Evolutionary conservation across 1,140 invertebrate genomes (phyloP), one percentile per base, ranked within the genome.

Genomic region (Scaptomyza hsui): DNA sequence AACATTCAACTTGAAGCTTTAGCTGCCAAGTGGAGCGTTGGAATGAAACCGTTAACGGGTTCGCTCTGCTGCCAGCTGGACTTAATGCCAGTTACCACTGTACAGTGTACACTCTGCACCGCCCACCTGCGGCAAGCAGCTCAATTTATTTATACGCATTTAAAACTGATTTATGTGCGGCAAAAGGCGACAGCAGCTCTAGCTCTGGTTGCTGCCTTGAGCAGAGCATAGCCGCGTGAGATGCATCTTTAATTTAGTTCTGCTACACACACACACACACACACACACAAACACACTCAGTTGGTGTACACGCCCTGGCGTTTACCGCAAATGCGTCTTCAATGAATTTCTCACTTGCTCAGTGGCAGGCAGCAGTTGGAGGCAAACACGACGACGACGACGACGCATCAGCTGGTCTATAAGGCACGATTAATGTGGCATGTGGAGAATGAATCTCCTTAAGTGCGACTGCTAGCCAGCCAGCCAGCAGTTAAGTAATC

Each of bases 141-240:
- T 79, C 74, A 81, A 86, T 86, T 86, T 86, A 86, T 86, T 86
- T 86, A 86, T 81, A 69, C 77, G 81, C 78, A 88, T 86, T 86
- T 88, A 88, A 86, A 86, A 72, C 81, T 86, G 81, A 86, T 86
- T 86, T 86, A 86, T 86, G 82, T 77, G 61, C 45, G 78, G 82
- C 39, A 64, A 29, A 42, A 41, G 42, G 35, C 60, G 70, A 78
- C 69, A 82, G 75, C 26, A 29, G 26, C 26, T 29, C 26, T 29
- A n/a, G 26, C 59, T 35, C 55, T 18, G 19, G 45, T 29, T 15
- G 10, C 18, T 15, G 63, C 37, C n/a, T n/a, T n/a, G n/a, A n/a
- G n/a, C n/a, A n/a, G n/a, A 69, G 48, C 45, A 29, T 29, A 77
- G 53, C 65, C 44, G 61, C 76, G 63, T 86, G 81, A 80, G 80